These are phyloP conservation scores for Gymnoscopelus braueri DNA, from an alignment of 2,797 vertebrate genomes.

Conservation along the genomic window DNA sequence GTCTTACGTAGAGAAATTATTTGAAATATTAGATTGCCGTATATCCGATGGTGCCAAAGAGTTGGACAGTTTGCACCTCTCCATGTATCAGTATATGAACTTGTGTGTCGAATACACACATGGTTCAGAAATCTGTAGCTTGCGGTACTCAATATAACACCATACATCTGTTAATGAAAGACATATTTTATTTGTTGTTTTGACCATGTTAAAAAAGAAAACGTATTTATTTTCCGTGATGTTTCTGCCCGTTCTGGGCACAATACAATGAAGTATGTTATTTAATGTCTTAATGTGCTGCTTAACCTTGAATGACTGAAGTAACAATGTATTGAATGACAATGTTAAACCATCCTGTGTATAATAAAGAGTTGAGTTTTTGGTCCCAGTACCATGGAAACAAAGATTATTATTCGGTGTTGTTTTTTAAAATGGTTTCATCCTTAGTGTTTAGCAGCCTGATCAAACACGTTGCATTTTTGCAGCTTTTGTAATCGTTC, in stretches of 20 bases:
- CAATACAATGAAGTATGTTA: not conserved
- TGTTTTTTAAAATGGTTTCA: too few relatives aligned
- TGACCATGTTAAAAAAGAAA: not conserved
- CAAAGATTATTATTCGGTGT: not conserved
- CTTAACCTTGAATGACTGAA: not conserved
- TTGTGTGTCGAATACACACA: not conserved
- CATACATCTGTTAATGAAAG: not conserved
- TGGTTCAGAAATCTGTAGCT: not conserved
- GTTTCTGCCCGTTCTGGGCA: not conserved
- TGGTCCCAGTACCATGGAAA: not conserved
- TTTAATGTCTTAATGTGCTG: too few relatives aligned
- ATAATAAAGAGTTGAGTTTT: not conserved
- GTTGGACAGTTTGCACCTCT: not conserved
- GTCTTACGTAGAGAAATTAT: too few relatives aligned
- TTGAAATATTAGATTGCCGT: too few relatives aligned
- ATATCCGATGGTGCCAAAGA: not conserved
- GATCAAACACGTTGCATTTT: too few relatives aligned
- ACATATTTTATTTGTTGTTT: not conserved
- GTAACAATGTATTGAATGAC: not conserved
- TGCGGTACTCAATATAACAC: not conserved
- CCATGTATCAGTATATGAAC: not conserved
- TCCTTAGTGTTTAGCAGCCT: too few relatives aligned
- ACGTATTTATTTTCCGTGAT: constrained; percentile 13
- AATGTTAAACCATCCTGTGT: constrained; percentile 8
- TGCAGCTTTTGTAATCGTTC: too few relatives aligned